Evolutionary conservation across 1,140 invertebrate genomes (phyloP).

Genomic region (Ceratina japonica): DNA sequence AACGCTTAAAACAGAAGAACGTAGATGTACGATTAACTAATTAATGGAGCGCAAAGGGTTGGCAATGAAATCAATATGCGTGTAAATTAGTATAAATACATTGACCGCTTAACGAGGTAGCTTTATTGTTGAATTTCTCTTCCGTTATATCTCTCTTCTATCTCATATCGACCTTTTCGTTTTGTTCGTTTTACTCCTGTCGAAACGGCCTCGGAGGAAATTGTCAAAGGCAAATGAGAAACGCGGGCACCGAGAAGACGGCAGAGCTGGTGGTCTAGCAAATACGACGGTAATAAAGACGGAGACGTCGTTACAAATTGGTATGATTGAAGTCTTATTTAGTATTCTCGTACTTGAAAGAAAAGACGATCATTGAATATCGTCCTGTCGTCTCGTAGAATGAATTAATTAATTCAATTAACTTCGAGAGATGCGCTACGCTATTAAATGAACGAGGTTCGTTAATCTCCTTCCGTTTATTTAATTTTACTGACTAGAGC

Average conservation of each 20-base stretch:
- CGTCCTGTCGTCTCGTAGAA: neutral
- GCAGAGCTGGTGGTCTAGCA: neutral
- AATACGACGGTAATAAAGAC: neutral
- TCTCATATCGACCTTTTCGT: neutral
- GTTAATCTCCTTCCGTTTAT: conserved; percentile 58
- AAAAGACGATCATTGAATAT: neutral
- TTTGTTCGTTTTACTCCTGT: neutral
- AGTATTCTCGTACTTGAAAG: neutral
- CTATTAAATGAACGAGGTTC: conserved; percentile 50
- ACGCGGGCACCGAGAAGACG: conserved; percentile 12
- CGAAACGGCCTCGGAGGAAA: conserved; percentile 2
- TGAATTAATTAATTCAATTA: neutral
- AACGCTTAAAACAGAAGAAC: neutral
- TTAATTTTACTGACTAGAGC: conserved; percentile 66
- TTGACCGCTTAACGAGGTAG: conserved; percentile 53
- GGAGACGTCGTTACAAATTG: neutral
- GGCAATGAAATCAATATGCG: conserved; percentile 44
- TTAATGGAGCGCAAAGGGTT: conserved; percentile 24
- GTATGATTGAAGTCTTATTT: neutral
- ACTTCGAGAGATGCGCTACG: conserved; percentile 23
- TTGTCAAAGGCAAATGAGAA: conserved; percentile 69
- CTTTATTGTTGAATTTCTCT: conserved; percentile 39
- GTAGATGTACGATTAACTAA: neutral
- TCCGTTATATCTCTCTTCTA: neutral
- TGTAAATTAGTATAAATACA: conserved; percentile 23